Evolutionary conservation across 1,140 invertebrate genomes (phyloP).

Genomic region (Drosophila virilis): DNA sequence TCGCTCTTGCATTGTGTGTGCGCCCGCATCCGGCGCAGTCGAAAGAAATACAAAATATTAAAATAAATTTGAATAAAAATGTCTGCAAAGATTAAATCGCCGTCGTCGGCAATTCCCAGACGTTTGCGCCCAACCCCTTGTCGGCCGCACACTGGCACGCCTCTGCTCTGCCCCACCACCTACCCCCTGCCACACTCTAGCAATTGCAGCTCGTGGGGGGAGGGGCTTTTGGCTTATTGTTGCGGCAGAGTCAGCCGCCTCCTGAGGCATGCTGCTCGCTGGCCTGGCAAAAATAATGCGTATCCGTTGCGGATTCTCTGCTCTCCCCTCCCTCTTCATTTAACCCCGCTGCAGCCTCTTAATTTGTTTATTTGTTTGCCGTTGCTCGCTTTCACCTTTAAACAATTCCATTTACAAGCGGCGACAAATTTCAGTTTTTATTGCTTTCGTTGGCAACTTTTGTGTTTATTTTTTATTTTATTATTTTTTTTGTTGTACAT

Average conservation of each 20-base stretch:
- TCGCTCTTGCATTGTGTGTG: slow-evolving; percentile 40
- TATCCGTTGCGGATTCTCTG: slow-evolving; percentile 74
- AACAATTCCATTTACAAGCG: slow-evolving; percentile 81
- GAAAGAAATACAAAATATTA: slow-evolving; percentile 46
- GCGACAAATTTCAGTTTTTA: slow-evolving; percentile 80
- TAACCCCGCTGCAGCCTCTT: slow-evolving; percentile 49
- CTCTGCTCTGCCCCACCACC: neutral
- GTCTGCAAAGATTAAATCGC: slow-evolving; percentile 81
- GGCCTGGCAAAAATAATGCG: slow-evolving; percentile 71
- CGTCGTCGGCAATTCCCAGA: slow-evolving; percentile 75
- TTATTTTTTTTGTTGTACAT: slow-evolving; percentile 11
- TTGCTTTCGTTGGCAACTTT: slow-evolving; percentile 72
- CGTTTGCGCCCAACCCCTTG: slow-evolving; percentile 27
- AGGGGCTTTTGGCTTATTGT: slow-evolving; percentile 65
- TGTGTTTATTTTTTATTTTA: slow-evolving; percentile 10
- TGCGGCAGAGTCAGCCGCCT: slow-evolving; percentile 23
- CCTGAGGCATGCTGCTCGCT: slow-evolving; percentile 44
- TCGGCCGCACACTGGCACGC: too few species aligned
- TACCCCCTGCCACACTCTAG: neutral
- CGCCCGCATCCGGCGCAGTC: slow-evolving; percentile 46
- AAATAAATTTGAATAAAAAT: slow-evolving; percentile 83
- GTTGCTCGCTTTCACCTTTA: slow-evolving; percentile 71
- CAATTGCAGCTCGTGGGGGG: neutral
- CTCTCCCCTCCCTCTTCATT: neutral
- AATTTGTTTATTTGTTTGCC: slow-evolving; percentile 76